phyloP scores from a whole-genome alignment of 2,888 invertebrate species.

The Machimus atricapillus region DNA sequence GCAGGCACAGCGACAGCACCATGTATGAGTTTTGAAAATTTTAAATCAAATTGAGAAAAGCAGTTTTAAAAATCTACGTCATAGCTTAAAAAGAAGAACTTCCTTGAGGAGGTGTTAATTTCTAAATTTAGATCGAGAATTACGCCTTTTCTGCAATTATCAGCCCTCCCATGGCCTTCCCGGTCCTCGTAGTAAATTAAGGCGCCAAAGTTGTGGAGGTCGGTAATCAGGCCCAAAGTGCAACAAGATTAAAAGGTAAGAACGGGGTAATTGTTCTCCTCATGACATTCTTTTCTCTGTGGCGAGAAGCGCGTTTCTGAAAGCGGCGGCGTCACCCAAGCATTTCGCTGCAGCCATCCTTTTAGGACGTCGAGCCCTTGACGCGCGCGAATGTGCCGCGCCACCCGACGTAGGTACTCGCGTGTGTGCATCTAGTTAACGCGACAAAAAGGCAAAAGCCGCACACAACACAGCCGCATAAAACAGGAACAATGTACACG shows the following conservation, averaged over 20 bases:
- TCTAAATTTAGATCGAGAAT: neutral
- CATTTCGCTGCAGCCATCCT: neutral
- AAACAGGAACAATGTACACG: conserved; percentile 21
- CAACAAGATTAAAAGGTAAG: neutral
- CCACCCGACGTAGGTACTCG: neutral
- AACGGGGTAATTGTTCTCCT: conserved; percentile 25
- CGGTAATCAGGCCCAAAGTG: neutral
- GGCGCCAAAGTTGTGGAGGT: neutral
- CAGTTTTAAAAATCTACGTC: neutral
- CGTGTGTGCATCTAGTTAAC: conserved; percentile 5
- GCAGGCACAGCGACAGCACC: neutral
- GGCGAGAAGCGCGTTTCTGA: neutral
- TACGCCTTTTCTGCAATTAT: neutral
- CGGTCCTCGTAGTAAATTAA: neutral
- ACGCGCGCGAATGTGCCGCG: neutral
- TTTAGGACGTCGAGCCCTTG: neutral
- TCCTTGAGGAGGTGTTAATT: neutral
- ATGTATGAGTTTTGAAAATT: neutral
- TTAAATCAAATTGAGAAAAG: neutral
- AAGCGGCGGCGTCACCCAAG: conserved; percentile 5
- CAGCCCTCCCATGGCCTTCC: neutral
- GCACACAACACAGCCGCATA: neutral
- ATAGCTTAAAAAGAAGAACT: neutral
- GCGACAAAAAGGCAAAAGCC: neutral
- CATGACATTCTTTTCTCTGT: neutral